Percentiles rank a stretch among this genome's conserved stretches.
phyloP scores from a whole-genome alignment of 2,888 invertebrate species.

The Halictus quadricinctus region DNA sequence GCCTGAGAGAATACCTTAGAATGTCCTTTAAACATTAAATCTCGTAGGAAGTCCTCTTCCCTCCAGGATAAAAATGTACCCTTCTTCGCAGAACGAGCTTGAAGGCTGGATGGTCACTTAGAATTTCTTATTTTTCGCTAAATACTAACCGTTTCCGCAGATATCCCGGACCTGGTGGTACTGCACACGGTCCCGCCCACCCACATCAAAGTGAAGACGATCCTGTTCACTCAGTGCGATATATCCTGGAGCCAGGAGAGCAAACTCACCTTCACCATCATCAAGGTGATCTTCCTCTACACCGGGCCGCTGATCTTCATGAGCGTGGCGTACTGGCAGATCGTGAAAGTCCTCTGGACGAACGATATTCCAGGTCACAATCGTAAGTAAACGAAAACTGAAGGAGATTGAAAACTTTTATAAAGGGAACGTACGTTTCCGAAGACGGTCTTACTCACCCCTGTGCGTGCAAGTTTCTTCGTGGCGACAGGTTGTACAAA shows the following conservation, averaged over 20 bases:
- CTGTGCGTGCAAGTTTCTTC: background rate
- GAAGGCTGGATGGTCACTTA: background rate
- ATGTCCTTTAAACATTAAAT: no score
- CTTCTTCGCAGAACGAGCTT: no score
- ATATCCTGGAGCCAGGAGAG: slow-evolving; percentile 88
- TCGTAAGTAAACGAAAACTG: slow-evolving; percentile 65
- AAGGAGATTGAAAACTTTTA: background rate
- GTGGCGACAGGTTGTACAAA: background rate
- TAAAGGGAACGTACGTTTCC: background rate
- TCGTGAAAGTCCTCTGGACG: slow-evolving; percentile 91
- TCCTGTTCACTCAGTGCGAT: slow-evolving; percentile 88
- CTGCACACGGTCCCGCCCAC: slow-evolving; percentile 85
- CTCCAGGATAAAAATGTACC: no score
- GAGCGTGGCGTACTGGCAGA: slow-evolving; percentile 93
- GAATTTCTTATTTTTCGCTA: background rate
- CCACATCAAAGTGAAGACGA: slow-evolving; percentile 84
- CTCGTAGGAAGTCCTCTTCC: no score
- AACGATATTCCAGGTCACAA: slow-evolving; percentile 90
- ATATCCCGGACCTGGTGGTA: slow-evolving; percentile 90
- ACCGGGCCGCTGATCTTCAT: slow-evolving; percentile 91
- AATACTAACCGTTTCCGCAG: slow-evolving; percentile 81
- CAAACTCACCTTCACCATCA: slow-evolving; percentile 88
- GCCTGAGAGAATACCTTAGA: no score
- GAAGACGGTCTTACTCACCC: background rate
- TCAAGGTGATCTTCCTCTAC: slow-evolving; percentile 90